A percentile compares a stretch with the other conserved stretches of the same genome.
Evolutionary conservation across 1,140 invertebrate species (phyloP).

Genomic region (Drosophila paulistorum): DNA sequence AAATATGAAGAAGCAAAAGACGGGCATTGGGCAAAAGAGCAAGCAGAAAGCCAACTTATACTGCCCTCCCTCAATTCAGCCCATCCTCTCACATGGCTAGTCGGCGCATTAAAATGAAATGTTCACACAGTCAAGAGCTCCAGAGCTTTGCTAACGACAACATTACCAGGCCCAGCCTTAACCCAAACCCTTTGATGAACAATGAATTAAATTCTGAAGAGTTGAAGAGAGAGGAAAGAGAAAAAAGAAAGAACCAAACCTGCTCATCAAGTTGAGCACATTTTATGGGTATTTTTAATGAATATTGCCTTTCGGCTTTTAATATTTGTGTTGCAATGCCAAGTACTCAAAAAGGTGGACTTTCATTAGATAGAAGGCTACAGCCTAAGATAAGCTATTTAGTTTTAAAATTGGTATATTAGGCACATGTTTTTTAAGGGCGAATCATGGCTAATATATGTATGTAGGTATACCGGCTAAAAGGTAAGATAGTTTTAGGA

Average conservation of each 20-base stretch:
- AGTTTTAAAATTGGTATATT: conserved; percentile 1
- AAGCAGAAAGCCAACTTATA: conserved; percentile 20
- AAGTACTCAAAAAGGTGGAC: conserved; percentile 1
- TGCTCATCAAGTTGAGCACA: conserved; percentile 47
- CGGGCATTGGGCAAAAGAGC: conserved; percentile 28
- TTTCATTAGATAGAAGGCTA: background rate
- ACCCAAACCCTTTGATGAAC: conserved; percentile 50
- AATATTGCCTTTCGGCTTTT: conserved; percentile 72
- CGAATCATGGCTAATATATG: background rate
- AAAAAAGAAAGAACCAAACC: conserved; percentile 21
- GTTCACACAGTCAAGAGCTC: conserved; percentile 64
- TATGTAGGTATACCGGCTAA: background rate
- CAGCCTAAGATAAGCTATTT: conserved; percentile 4
- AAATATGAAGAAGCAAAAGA: conserved; percentile 76
- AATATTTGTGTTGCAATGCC: conserved; percentile 55
- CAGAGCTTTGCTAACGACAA: conserved; percentile 54
- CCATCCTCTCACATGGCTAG: conserved; percentile 56
- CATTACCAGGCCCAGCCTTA: conserved; percentile 56
- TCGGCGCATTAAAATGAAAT: conserved; percentile 75
- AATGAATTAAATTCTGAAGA: conserved; percentile 62
- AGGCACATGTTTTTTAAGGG: background rate
- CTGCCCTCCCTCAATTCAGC: conserved; percentile 4
- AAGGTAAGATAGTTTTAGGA: background rate
- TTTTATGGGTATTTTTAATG: conserved; percentile 72
- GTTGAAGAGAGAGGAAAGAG: conserved; percentile 12